These are phyloP conservation scores for Drosophila emarginata DNA, from an alignment of 2,888 invertebrate species.

Conservation along the genomic window DNA sequence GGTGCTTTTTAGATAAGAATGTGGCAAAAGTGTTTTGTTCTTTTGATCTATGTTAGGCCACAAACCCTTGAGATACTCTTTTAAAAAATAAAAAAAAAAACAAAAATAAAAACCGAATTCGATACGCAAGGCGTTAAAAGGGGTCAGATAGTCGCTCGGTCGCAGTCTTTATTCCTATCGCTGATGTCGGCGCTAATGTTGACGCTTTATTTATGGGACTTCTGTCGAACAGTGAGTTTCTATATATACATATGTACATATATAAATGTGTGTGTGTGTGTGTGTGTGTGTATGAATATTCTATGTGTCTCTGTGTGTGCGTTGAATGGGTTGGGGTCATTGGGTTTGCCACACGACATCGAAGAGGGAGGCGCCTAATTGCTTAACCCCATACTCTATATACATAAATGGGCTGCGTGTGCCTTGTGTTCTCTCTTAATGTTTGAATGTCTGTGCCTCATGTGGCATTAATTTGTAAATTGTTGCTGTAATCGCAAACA, in stretches of 20 bases:
- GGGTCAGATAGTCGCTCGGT: conserved; percentile 45
- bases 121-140: conserved; percentile 42
- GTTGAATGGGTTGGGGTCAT: conserved; percentile 1
- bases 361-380: conserved; percentile 52
- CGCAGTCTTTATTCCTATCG: conserved; percentile 26
- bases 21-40: too few species aligned
- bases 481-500: conserved; percentile 74
- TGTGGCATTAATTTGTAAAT: conserved; percentile 76
- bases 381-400: conserved; percentile 31
- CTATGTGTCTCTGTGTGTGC: too few species aligned
- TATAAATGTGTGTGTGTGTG: background rate
- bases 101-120: conserved; percentile 3
- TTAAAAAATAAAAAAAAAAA: background rate
- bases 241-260: background rate
- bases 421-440: background rate
- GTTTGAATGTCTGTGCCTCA: conserved; percentile 55
- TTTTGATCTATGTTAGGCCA: background rate
- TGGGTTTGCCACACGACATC: conserved; percentile 7
- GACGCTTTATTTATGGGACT: conserved; percentile 57
- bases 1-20: too few species aligned
- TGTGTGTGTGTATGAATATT: conserved; percentile 2
- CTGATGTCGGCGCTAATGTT: conserved; percentile 59
- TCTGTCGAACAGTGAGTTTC: background rate
- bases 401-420: background rate
- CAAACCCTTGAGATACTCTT: background rate